Evolutionary conservation across 2,113 vertebrate genomes (phyloP).

Genomic region (Amia ocellicauda): DNA sequence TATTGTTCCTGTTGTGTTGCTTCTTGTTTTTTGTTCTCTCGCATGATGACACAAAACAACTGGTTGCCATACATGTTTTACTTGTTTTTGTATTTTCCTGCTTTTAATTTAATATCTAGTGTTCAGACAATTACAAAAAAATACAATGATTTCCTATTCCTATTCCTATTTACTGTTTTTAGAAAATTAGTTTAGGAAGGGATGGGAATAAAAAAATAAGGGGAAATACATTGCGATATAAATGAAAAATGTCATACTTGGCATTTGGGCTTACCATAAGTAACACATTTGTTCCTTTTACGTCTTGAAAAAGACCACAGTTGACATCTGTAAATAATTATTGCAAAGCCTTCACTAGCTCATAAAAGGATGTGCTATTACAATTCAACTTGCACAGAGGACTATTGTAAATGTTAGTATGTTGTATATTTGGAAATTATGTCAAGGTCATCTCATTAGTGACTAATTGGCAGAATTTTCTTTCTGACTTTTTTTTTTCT

Average conservation of each 20-base stretch:
- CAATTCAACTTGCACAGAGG: conserved; percentile 31
- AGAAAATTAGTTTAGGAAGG: too few species aligned
- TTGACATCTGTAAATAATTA: conserved; percentile 64
- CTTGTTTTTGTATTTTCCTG: too few species aligned
- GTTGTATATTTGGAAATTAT: conserved; percentile 71
- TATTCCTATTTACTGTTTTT: too few species aligned
- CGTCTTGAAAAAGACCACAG: conserved; percentile 47
- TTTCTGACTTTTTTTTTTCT: conserved; percentile 62
- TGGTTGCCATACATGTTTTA: too few species aligned
- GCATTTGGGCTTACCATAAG: conserved; percentile 55
- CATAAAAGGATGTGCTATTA: conserved; percentile 39
- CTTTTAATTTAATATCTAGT: too few species aligned
- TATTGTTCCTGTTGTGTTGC: too few species aligned
- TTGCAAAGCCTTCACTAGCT: conserved; percentile 54
- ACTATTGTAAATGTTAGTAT: conserved; percentile 63
- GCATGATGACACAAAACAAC: too few species aligned
- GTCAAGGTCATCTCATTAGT: conserved; percentile 78
- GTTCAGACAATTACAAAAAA: too few species aligned
- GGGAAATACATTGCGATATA: conserved; percentile 30
- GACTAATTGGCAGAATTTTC: conserved; percentile 76
- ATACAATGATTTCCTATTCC: too few species aligned
- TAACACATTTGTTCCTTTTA: conserved; percentile 53
- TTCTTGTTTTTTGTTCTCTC: too few species aligned
- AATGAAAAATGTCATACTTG: conserved; percentile 30
- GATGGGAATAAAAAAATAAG: conserved; percentile 31